Base-by-base conservation (phyloP, 2,113 vertebrate genomes). In the Tetraodon nigroviridis region DNA sequence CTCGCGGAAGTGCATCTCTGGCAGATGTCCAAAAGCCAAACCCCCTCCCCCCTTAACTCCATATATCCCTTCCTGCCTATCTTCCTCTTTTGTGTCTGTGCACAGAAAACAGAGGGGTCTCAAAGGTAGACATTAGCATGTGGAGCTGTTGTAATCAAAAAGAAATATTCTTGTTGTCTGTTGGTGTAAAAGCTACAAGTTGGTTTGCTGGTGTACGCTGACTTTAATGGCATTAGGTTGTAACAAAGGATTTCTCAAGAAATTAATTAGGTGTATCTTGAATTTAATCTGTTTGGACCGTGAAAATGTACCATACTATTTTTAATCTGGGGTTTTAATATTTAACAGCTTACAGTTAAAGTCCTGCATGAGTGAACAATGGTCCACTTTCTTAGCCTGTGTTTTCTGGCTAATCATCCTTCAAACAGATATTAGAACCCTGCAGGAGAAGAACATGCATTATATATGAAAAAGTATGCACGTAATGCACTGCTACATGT, bases 1-100 rank as follows among this genome's bases (percentile, higher is more conserved):
- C 78, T 73, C 71, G 71, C 80, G 85, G 88, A 89, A 90, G 88
- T 89, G 89, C 79, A 90, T 83, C 71, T 52, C 79, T 89, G 89
- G 88, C 88, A 83, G 67, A 73, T 67, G 72, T 83, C 83, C 89
- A 91, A 66, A 52, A 60, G 22, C 29, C 15, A 24, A 18, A 15
- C 24, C 52, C 67, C 64, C 44, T 46, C 6, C 44, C 44, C 44
- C 61, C 57, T 37, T 61, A 51, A 41, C 58, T 51, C 68, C 73
- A 60, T 69, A 63, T 73, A 59, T 73, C 73, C 49, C 78, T 81
- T 84, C 83, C 76, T 83, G 72, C 71, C 84, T 81, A 76, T 89
- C 86, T 82, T 87, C 83, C 84, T 84, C 80, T 83, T 85, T 83
- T 85, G 81, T 84, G 68, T 84, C 62, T 48, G 71, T 59, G 66